Evolutionary conservation across 2,797 vertebrate genomes (phyloP).

Genomic region (Crocodylus rhombifer): DNA sequence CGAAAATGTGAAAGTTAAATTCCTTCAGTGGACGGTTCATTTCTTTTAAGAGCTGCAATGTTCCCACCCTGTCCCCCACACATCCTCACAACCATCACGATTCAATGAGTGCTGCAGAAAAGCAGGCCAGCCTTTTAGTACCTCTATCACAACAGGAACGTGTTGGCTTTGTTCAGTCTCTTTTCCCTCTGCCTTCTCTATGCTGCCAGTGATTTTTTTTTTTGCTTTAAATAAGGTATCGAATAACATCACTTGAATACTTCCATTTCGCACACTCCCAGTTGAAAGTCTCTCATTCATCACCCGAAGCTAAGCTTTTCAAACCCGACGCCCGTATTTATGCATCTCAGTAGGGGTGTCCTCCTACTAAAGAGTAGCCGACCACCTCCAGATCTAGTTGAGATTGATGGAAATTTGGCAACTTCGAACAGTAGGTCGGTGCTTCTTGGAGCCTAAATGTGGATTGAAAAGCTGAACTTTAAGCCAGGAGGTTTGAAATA

Average conservation of each 20-base stretch:
- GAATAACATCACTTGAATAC: fast-evolving
- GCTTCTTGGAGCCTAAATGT: neutral
- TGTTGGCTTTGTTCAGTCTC: neutral
- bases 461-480: neutral
- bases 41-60: neutral
- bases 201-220: neutral
- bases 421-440: neutral
- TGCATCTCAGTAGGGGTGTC: neutral
- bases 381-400: neutral
- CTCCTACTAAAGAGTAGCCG: neutral
- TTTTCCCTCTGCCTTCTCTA: neutral
- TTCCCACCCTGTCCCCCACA: neutral
- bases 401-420: neutral
- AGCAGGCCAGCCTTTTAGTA: neutral
- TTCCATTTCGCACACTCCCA: fast-evolving
- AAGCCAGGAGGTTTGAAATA: neutral
- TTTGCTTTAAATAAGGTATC: neutral
- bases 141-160: neutral
- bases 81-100: neutral
- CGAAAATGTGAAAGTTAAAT: neutral
- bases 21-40: neutral
- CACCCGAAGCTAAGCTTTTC: neutral
- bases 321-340: fast-evolving
- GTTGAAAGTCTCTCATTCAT: neutral
- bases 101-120: neutral